Evolutionary conservation across 2,113 vertebrate species (phyloP).

Genomic region (Pedionomus torquatus): DNA sequence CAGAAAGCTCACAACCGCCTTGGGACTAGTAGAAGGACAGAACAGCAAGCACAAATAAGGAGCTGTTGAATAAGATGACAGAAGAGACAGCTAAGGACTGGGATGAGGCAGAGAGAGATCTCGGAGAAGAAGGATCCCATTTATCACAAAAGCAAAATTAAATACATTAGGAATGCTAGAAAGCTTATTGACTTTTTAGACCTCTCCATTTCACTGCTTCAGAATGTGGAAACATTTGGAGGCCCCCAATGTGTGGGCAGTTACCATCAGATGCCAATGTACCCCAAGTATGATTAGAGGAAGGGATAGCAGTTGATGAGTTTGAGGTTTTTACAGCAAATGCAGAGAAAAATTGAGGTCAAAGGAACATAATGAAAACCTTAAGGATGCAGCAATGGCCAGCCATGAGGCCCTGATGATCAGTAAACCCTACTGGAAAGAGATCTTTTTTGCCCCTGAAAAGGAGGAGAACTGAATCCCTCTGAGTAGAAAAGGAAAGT

Average conservation of each 20-base stretch:
- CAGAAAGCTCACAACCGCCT: background rate
- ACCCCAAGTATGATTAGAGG: background rate
- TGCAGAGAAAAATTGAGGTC: background rate
- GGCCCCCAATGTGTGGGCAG: fast-evolving
- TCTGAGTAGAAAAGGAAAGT: background rate
- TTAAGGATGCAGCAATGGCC: background rate
- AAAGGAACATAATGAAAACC: background rate
- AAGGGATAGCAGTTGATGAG: background rate
- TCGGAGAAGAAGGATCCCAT: background rate
- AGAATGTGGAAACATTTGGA: background rate
- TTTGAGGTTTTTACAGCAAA: background rate
- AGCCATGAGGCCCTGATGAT: background rate
- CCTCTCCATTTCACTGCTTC: background rate
- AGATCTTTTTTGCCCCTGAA: background rate
- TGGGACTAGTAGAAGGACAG: background rate
- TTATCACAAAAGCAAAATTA: background rate
- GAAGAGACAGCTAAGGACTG: background rate
- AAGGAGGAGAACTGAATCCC: background rate
- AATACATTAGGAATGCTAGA: background rate
- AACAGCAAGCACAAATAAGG: background rate
- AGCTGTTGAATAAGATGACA: background rate
- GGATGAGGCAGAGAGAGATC: background rate
- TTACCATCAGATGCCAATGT: background rate
- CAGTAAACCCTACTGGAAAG: background rate
- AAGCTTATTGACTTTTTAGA: background rate